A percentile compares a stretch with the other conserved stretches of the same genome.
Evolutionary conservation across 1,140 invertebrate genomes (phyloP).

Genomic region (Macrobrachium rosenbergii): DNA sequence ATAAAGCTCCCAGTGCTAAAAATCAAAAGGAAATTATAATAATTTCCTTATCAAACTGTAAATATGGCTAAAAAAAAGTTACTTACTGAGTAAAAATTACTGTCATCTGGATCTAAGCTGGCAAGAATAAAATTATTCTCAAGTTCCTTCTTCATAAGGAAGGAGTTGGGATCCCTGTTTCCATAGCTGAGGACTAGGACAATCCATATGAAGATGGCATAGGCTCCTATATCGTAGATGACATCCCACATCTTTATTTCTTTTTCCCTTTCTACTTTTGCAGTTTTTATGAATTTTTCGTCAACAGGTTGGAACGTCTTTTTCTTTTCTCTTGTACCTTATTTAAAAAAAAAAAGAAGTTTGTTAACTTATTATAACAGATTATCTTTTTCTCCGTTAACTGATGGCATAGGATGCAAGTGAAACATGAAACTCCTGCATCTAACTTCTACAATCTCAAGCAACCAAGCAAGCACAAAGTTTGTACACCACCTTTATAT

Average conservation of each 20-base stretch:
- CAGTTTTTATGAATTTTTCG: constrained; percentile 69
- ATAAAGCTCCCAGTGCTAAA: too few species aligned
- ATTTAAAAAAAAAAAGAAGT: too few species aligned
- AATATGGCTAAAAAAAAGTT: neutral
- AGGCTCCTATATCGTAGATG: constrained; percentile 71
- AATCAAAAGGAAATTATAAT: too few species aligned
- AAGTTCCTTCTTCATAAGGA: constrained; percentile 69
- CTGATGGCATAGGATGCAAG: too few species aligned
- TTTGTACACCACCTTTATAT: too few species aligned
- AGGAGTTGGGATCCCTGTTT: constrained; percentile 69
- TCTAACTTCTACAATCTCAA: too few species aligned
- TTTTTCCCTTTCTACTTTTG: constrained; percentile 70
- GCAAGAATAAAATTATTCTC: constrained; percentile 69
- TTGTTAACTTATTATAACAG: too few species aligned
- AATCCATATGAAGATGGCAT: constrained; percentile 72
- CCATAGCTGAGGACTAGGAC: constrained; percentile 72
- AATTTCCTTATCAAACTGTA: too few species aligned
- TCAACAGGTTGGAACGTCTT: constrained; percentile 60
- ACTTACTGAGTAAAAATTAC: neutral
- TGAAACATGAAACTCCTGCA: neutral
- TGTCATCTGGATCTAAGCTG: neutral
- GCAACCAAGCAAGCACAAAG: too few species aligned
- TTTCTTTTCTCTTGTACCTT: constrained; percentile 23
- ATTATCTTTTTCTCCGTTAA: too few species aligned
- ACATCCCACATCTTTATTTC: constrained; percentile 72